A percentile compares a stretch with the other conserved stretches of the same genome.
These are phyloP conservation scores for Botia kubotai DNA, from an alignment of 2,797 vertebrate genomes.

Conservation along the genomic window DNA sequence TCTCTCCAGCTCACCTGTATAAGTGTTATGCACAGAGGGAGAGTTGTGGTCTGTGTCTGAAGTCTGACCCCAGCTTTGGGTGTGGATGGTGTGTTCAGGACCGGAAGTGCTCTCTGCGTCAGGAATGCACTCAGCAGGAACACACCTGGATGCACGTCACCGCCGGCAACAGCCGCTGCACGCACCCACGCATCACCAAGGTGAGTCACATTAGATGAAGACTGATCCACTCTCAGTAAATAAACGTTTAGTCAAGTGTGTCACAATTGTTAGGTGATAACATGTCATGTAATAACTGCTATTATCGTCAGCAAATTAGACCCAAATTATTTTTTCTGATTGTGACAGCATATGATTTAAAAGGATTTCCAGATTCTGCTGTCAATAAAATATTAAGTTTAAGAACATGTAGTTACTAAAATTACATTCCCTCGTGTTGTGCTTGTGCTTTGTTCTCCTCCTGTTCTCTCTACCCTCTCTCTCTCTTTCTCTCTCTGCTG, in stretches of 20 bases:
- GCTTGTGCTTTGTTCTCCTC: neutral
- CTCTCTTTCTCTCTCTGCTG: slow-evolving; percentile 14
- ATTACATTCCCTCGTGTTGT: slow-evolving; percentile 54
- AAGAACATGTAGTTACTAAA: slow-evolving; percentile 55
- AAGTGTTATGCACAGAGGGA: slow-evolving; percentile 86
- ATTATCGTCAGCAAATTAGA: too few species aligned
- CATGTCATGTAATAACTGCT: too few species aligned
- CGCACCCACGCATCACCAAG: slow-evolving; percentile 84
- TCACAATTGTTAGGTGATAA: too few species aligned
- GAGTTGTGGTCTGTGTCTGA: slow-evolving; percentile 87
- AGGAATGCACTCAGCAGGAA: slow-evolving; percentile 78
- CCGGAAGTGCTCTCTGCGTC: slow-evolving; percentile 83
- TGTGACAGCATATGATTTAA: too few species aligned
- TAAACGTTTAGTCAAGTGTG: too few species aligned
- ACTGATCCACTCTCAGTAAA: slow-evolving; percentile 27
- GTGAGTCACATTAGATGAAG: slow-evolving; percentile 51
- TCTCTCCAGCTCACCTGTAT: slow-evolving; percentile 83
- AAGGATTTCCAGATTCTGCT: too few species aligned
- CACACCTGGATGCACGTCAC: slow-evolving; percentile 79
- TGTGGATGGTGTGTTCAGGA: slow-evolving; percentile 87
- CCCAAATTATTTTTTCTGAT: too few species aligned
- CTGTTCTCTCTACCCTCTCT: too few species aligned
- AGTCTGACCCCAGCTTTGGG: slow-evolving; percentile 85
- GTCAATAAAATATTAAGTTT: slow-evolving; percentile 30
- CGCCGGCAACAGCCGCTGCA: slow-evolving; percentile 82